Evolutionary conservation across 2,113 vertebrate genomes (phyloP).

Genomic region (Myiozetetes cayanensis): DNA sequence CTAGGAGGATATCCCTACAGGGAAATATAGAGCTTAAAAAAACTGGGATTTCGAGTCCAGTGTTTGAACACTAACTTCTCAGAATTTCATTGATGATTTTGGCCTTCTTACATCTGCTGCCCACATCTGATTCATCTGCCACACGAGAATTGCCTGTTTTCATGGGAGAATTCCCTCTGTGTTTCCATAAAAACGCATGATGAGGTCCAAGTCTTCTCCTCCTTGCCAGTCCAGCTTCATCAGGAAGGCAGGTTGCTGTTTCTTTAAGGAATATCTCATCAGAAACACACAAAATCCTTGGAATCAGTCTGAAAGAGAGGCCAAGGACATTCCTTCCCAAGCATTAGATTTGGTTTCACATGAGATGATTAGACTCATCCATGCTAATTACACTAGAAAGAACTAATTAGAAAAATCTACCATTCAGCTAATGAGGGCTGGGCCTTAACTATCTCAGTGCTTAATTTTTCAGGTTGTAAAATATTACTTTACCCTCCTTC

Average conservation of each 20-base stretch:
- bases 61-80: not conserved
- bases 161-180: not conserved
- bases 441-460: slow-evolving; percentile 85
- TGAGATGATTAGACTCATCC: slow-evolving; percentile 95
- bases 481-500: slow-evolving; percentile 63
- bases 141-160: not conserved
- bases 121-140: not conserved
- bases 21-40: not conserved
- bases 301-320: slow-evolving; percentile 85
- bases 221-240: not conserved
- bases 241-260: not conserved
- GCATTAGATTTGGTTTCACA: slow-evolving; percentile 95
- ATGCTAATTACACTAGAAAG: slow-evolving; percentile 94
- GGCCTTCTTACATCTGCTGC: not conserved
- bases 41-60: not conserved
- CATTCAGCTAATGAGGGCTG: slow-evolving; percentile 95
- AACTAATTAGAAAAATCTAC: slow-evolving; percentile 97
- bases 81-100: not conserved
- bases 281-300: slow-evolving; percentile 65
- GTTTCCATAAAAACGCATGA: not conserved
- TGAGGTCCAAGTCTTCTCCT: not conserved
- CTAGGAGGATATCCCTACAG: not conserved
- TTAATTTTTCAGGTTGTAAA: slow-evolving; percentile 82
- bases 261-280: slow-evolving; percentile 52
- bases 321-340: slow-evolving; percentile 91